These are phyloP conservation scores for Triops cancriformis DNA, from an alignment of 1,140 invertebrate species.

Conservation along the genomic window DNA sequence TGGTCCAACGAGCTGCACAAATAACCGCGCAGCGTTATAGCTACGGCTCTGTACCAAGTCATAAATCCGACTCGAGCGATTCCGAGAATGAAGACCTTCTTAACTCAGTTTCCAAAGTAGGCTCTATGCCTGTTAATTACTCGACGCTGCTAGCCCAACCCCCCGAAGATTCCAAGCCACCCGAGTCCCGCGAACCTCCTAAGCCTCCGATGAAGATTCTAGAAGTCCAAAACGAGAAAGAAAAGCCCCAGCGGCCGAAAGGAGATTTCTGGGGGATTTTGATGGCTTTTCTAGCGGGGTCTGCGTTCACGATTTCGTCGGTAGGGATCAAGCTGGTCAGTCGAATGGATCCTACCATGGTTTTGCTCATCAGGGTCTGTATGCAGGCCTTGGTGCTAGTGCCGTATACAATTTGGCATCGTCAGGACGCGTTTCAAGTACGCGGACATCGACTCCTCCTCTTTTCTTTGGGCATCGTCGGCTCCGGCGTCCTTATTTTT, in stretches of 20 bases:
- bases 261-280: slow-evolving; percentile 8
- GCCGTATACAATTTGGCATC: not conserved
- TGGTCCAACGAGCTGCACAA: not conserved
- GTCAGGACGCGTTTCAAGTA: not conserved
- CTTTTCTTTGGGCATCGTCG: slow-evolving; percentile 2
- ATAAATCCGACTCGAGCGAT: not conserved
- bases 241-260: not conserved
- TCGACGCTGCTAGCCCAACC: slow-evolving; percentile 1
- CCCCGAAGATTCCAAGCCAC: not conserved
- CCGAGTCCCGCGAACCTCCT: not conserved
- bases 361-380: not conserved
- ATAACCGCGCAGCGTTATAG: not conserved
- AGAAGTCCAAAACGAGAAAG: not conserved
- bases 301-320: not conserved
- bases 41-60: not conserved
- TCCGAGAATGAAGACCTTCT: not conserved
- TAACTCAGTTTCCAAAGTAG: not conserved
- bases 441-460: slow-evolving; percentile 3
- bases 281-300: slow-evolving; percentile 10
- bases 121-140: slow-evolving; percentile 5
- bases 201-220: not conserved
- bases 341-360: slow-evolving; percentile 19
- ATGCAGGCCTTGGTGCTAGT: not conserved
- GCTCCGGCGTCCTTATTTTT: slow-evolving; percentile 16
- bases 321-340: slow-evolving; percentile 18